These are phyloP conservation scores for Lasius platythorax DNA, from an alignment of 2,888 invertebrate genomes.

Conservation along the genomic window DNA sequence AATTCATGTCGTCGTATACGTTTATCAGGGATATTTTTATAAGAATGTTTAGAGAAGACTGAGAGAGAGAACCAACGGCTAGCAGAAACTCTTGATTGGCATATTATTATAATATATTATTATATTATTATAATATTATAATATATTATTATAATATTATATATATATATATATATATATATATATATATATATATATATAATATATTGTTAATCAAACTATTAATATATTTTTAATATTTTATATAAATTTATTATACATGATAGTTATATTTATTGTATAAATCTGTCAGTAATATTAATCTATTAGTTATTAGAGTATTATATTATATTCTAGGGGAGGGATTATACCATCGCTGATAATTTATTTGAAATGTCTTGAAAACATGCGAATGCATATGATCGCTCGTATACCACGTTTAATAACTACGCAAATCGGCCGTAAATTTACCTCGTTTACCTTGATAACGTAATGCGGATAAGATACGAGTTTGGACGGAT, in stretches of 20 bases:
- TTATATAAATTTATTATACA: not conserved
- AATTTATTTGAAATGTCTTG: constrained; percentile 67
- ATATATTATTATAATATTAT: not conserved
- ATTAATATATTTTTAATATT: not conserved
- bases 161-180: not conserved
- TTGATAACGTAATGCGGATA: constrained; percentile 68
- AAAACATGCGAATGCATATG: constrained; percentile 57
- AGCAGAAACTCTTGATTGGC: not conserved
- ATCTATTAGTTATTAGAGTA: not conserved
- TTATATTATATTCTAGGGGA: not conserved
- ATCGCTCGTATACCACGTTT: constrained; percentile 57
- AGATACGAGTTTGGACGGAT: constrained; percentile 69
- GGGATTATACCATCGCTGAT: not conserved
- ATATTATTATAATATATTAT: not conserved
- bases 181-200: not conserved
- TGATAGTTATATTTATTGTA: not conserved
- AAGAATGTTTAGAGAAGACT: not conserved
- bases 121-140: too few relatives aligned
- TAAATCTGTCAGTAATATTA: not conserved
- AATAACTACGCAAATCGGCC: constrained; percentile 64
- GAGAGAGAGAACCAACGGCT: not conserved
- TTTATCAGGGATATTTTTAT: not conserved
- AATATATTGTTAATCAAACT: too few relatives aligned
- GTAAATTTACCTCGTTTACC: constrained; percentile 74
- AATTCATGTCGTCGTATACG: constrained; percentile 3